A percentile compares a stretch with the other conserved stretches of the same genome.
phyloP scores from a whole-genome alignment of 2,797 vertebrate species.

The Taenioides sp. region DNA sequence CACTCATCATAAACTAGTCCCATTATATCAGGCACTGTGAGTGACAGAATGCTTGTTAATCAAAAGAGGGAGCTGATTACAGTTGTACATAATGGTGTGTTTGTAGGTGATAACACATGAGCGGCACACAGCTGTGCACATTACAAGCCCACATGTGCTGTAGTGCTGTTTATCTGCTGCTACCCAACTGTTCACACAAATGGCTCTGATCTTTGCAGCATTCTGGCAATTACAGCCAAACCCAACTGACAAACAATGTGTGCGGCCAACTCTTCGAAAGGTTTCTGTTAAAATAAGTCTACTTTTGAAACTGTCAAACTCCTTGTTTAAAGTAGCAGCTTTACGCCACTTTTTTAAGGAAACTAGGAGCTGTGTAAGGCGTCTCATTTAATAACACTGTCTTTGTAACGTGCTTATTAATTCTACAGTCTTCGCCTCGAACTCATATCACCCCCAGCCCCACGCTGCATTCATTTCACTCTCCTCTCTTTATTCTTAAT shows the following conservation, averaged over 20 bases:
- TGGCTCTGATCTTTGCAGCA: conserved; percentile 44
- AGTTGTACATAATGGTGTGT: conserved; percentile 39
- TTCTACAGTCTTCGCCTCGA: conserved; percentile 30
- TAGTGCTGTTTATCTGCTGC: conserved; percentile 44
- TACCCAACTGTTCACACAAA: conserved; percentile 60
- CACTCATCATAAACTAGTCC: conserved; percentile 19
- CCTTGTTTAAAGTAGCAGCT: conserved; percentile 1
- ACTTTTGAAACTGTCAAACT: conserved; percentile 8
- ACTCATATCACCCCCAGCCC: conserved; percentile 19
- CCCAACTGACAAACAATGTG: conserved; percentile 11
- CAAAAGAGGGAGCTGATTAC: conserved; percentile 50
- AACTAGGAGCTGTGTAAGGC: conserved; percentile 17
- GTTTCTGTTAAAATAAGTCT: background rate
- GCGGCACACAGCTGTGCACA: conserved; percentile 64
- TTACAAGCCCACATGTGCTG: conserved; percentile 59
- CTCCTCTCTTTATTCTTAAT: conserved; percentile 28
- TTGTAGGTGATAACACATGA: conserved; percentile 57
- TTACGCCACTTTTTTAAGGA: conserved; percentile 28
- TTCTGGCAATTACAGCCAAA: conserved; percentile 11
- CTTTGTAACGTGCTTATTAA: conserved; percentile 38
- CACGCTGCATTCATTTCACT: conserved; percentile 20
- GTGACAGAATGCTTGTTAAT: conserved; percentile 36
- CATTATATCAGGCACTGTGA: conserved; percentile 15
- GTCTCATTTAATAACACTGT: conserved; percentile 38
- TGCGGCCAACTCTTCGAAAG: conserved; percentile 7